Conservation (phyloP, 2,797 vertebrate genomes). For the Selene dorsalis region DNA sequence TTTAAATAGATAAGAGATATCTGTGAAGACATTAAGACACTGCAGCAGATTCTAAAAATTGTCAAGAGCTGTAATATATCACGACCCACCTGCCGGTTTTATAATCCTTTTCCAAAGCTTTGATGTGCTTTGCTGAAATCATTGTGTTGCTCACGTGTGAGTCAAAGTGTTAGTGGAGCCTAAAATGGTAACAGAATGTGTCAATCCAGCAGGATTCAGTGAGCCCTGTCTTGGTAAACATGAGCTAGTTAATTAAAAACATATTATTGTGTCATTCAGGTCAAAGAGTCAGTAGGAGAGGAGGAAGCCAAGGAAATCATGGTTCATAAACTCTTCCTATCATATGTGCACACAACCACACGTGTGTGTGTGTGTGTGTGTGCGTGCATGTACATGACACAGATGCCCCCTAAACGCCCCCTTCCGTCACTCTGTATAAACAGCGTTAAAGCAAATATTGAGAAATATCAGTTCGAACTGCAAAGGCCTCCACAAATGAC, state of each 20-base stretch:
- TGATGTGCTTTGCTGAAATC: background rate
- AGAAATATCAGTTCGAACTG: conserved; percentile 23
- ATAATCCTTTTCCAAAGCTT: background rate
- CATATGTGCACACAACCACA: background rate
- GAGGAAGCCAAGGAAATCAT: background rate
- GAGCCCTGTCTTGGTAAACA: background rate
- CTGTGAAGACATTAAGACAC: background rate
- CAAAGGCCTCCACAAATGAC: conserved; percentile 8
- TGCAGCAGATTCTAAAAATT: background rate
- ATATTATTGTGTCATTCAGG: background rate
- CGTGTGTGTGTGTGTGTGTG: background rate
- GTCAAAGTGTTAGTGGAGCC: background rate
- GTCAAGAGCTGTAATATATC: background rate
- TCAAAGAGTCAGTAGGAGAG: background rate
- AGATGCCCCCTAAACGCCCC: background rate
- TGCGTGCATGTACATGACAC: background rate
- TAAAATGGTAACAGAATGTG: background rate
- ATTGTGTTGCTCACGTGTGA: background rate
- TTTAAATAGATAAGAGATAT: no score
- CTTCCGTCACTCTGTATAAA: conserved; percentile 6
- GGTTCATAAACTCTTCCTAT: background rate
- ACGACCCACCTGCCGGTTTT: background rate
- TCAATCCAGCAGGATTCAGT: background rate
- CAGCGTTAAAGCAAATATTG: conserved; percentile 26
- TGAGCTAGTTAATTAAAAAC: background rate